These are phyloP conservation scores for Hypercompe scribonia DNA, from an alignment of 2,888 invertebrate genomes.

Conservation along the genomic window DNA sequence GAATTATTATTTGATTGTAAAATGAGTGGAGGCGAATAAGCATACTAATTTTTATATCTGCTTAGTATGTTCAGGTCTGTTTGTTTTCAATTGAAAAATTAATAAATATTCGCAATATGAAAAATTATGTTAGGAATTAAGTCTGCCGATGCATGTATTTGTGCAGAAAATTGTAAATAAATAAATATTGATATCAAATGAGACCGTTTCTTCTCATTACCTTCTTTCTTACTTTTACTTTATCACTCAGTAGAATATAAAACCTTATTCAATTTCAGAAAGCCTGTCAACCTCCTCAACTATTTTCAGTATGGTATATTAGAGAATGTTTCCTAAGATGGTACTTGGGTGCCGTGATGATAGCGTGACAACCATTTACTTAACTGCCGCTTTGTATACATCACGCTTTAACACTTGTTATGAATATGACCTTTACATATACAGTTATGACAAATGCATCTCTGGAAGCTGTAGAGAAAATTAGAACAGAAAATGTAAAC, in stretches of 20 bases:
- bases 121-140: too few relatives aligned
- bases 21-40: too few relatives aligned
- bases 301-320: constrained; percentile 23
- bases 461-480: constrained; percentile 22
- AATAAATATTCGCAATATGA: too few relatives aligned
- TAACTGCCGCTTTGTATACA: constrained; percentile 35
- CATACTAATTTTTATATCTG: too few relatives aligned
- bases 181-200: not conserved
- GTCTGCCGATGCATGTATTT: too few relatives aligned
- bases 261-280: not conserved
- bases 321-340: constrained; percentile 45
- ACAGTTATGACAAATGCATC: constrained; percentile 24
- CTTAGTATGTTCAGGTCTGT: too few relatives aligned
- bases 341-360: constrained; percentile 45
- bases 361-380: constrained; percentile 38
- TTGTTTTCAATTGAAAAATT: too few relatives aligned
- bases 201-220: not conserved
- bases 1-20: too few relatives aligned
- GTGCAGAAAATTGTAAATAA: too few relatives aligned
- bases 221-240: not conserved
- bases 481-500: constrained; percentile 19
- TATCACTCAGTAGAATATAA: not conserved
- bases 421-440: constrained; percentile 38
- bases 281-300: constrained; percentile 26
- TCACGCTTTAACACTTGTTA: constrained; percentile 23